Evolutionary conservation across 2,888 invertebrate genomes (phyloP), one percentile per base, ranked within the genome.

Genomic region (Lymantria monacha): DNA sequence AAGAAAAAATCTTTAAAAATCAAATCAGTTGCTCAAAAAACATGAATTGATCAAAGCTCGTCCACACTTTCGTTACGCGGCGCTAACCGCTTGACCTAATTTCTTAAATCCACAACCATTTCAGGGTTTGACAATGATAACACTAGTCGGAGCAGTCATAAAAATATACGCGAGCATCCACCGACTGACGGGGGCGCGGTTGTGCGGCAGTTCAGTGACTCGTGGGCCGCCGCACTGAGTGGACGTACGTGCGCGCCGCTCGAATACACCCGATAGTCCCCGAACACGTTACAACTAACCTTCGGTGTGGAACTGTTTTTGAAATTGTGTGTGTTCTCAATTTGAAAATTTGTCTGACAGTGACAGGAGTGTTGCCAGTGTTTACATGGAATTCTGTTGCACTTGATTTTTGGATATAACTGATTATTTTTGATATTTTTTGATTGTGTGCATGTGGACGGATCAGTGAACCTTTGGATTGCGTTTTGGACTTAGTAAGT

Each of bases 401-500:
- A 61, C 55, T 69, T 63, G 53, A 63, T 58, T 62, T 63, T 57
- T 59, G 33, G 60, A 66, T 60, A 49, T 61, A 69, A 62, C 56
- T 61, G 64, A 70, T 70, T 72, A 66, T 68, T 74, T 69, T 63
- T 68, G 66, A 55, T 68, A 70, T 70, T 66, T 61, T 7, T 41
- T n/a, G 62, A 72, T 70, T 73, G 67, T 82, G 85, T 83, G 63
- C 79, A 76, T 82, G 83, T 85, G 80, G 84, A 81, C 72, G 76
- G 81, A 83, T 82, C 79, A 76, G 79, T 83, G 78, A 81, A 76
- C 73, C 73, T 81, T 89, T 89, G 89, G 89, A 89, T 89, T 89
- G 88, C 88, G 83, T 78, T 85, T 87, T 83, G 88, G 87, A 88
- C 79, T 74, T 69, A 83, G 89, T 88, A 63, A 87, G 87, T 85